Percentiles rank a stretch among this genome's conserved stretches.
phyloP scores from a whole-genome alignment of 2,888 invertebrate species.

The Melanophora roralis region DNA sequence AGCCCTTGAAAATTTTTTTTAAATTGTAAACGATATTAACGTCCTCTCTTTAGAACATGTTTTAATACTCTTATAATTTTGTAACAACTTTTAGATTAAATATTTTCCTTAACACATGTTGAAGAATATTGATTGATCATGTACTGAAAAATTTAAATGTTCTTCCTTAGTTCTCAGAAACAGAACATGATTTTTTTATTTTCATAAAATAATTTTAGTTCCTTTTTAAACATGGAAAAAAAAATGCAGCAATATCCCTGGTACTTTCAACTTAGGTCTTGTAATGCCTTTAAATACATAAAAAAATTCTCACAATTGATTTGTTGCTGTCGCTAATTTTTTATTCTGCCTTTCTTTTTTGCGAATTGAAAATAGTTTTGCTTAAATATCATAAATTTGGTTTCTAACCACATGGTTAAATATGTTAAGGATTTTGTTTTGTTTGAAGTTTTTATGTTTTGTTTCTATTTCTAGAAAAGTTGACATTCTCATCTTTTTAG shows the following conservation, averaged over 20 bases:
- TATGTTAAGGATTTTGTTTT: slow-evolving; percentile 26
- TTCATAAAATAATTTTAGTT: slow-evolving; percentile 28
- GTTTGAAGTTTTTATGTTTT: neutral
- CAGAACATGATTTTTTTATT: neutral
- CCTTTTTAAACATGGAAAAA: neutral
- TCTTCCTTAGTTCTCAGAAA: neutral
- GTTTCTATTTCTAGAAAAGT: slow-evolving; percentile 37
- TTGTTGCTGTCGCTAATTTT: neutral
- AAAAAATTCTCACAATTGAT: slow-evolving; percentile 33
- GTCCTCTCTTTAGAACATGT: neutral
- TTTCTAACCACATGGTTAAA: slow-evolving; percentile 14
- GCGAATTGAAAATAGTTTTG: slow-evolving; percentile 1
- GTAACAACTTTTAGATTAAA: slow-evolving; percentile 56
- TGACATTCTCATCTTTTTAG: slow-evolving; percentile 52
- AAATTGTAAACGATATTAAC: slow-evolving; percentile 15
- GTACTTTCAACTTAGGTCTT: neutral
- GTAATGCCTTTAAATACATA: neutral
- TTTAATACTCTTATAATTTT: slow-evolving; percentile 65
- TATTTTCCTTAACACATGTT: slow-evolving; percentile 56
- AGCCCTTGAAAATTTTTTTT: neutral
- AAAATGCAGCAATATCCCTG: neutral
- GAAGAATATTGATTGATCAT: slow-evolving; percentile 39
- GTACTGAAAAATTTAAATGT: slow-evolving; percentile 48
- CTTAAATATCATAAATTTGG: slow-evolving; percentile 20
- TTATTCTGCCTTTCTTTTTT: neutral